These are phyloP conservation scores for Emydocephalus ijimae DNA, from an alignment of 2,113 vertebrate species.

Conservation along the genomic window DNA sequence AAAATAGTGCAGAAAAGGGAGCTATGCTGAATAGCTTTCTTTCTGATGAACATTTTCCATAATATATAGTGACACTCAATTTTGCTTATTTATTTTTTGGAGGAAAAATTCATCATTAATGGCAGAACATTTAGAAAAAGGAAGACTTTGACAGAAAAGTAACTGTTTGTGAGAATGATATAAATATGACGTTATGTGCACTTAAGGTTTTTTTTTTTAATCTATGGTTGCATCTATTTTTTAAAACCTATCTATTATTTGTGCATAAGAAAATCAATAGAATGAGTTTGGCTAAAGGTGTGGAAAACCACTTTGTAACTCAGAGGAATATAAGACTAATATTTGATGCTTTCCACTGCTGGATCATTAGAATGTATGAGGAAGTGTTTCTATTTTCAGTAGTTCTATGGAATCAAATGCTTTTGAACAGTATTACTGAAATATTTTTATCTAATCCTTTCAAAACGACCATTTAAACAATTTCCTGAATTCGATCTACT, in stretches of 20 bases:
- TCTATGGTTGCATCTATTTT: background rate
- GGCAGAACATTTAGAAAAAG: background rate
- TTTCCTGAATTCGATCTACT: background rate
- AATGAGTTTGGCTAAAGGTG: background rate
- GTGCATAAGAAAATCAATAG: background rate
- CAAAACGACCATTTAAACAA: background rate
- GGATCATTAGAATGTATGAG: background rate
- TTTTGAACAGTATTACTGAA: background rate
- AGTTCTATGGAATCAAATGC: background rate
- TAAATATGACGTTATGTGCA: background rate
- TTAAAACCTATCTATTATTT: background rate
- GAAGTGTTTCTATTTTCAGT: background rate
- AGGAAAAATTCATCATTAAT: background rate
- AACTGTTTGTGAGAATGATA: background rate
- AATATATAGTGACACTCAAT: background rate
- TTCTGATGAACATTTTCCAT: background rate
- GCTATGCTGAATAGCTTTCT: background rate
- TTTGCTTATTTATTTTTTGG: background rate
- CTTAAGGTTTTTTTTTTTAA: background rate
- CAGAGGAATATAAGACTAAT: background rate
- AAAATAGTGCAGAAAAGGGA: background rate
- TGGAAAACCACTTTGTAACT: background rate
- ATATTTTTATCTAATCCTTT: background rate
- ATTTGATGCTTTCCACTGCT: background rate
- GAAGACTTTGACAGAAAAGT: background rate